These are phyloP conservation scores for Plectrocnemia conspersa DNA, from an alignment of 1,140 invertebrate species.

Conservation along the genomic window DNA sequence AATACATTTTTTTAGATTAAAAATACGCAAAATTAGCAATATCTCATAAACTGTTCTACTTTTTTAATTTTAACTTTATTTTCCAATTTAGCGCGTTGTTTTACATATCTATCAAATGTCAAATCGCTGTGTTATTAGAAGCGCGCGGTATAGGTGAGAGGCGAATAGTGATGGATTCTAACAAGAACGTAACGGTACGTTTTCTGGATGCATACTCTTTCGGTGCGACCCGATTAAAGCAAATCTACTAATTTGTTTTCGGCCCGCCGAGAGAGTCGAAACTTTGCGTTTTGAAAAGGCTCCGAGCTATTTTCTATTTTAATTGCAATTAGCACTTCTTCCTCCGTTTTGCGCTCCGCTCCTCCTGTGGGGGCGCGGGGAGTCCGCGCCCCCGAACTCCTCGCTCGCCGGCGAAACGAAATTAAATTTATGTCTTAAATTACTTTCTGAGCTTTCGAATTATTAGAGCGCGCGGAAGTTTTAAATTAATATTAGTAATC, in stretches of 20 bases:
- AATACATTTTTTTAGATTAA: too few relatives aligned
- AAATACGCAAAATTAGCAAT: too few relatives aligned
- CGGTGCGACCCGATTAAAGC: constrained; percentile 20
- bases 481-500: constrained; percentile 35
- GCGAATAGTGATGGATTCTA: too few relatives aligned
- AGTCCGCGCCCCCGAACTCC: neutral
- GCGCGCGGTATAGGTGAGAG: too few relatives aligned
- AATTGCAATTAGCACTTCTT: constrained; percentile 36
- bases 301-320: constrained; percentile 36
- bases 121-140: too few relatives aligned
- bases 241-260: constrained; percentile 28
- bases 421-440: constrained; percentile 36
- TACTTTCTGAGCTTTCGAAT: constrained; percentile 37
- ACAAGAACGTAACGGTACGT: too few relatives aligned
- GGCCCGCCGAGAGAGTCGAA: constrained; percentile 24
- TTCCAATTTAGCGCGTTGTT: too few relatives aligned
- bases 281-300: constrained; percentile 28
- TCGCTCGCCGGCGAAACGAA: neutral
- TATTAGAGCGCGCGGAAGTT: constrained; percentile 33
- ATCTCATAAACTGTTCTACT: too few relatives aligned
- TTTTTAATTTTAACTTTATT: too few relatives aligned
- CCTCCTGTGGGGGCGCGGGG: neutral
- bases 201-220: too few relatives aligned
- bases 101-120: too few relatives aligned
- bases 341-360: constrained; percentile 16